A percentile compares a stretch with the other conserved stretches of the same genome.
These are phyloP conservation scores for Eudyptes chrysolophus DNA, from an alignment of 2,113 vertebrate genomes.

Conservation along the genomic window DNA sequence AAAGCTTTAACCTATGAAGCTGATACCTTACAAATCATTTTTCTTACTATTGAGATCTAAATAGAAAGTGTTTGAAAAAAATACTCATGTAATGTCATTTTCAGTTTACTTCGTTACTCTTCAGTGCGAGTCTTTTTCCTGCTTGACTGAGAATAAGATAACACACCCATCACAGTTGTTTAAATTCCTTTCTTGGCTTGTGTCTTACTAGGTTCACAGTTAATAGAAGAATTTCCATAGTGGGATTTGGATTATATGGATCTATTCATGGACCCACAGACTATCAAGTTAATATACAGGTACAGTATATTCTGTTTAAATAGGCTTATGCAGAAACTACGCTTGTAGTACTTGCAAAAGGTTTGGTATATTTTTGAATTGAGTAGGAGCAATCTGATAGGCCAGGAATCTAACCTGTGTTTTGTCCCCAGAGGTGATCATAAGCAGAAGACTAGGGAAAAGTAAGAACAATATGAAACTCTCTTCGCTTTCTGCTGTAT, in stretches of 20 bases:
- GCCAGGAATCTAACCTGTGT: background rate
- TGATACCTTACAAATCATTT: background rate
- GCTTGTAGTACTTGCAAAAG: background rate
- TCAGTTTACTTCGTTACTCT: background rate
- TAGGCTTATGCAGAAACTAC: background rate
- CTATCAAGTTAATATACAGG: conserved; percentile 98
- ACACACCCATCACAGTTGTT: background rate
- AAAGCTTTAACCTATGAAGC: background rate
- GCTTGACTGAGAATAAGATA: background rate
- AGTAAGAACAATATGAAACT: background rate
- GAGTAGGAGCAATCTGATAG: background rate
- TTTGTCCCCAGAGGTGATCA: background rate
- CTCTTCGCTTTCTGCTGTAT: background rate
- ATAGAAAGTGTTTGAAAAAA: background rate
- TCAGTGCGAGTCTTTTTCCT: background rate
- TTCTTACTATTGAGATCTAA: background rate
- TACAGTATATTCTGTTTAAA: conserved; percentile 47
- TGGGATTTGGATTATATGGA: conserved; percentile 94
- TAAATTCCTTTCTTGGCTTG: background rate
- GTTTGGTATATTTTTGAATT: background rate
- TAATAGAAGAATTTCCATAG: conserved; percentile 91
- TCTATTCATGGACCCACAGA: conserved; percentile 95
- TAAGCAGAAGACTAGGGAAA: background rate
- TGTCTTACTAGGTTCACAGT: conserved; percentile 86
- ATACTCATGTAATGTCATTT: background rate